Evolutionary conservation across 2,888 invertebrate genomes (phyloP).

Genomic region (Furcula furcula): DNA sequence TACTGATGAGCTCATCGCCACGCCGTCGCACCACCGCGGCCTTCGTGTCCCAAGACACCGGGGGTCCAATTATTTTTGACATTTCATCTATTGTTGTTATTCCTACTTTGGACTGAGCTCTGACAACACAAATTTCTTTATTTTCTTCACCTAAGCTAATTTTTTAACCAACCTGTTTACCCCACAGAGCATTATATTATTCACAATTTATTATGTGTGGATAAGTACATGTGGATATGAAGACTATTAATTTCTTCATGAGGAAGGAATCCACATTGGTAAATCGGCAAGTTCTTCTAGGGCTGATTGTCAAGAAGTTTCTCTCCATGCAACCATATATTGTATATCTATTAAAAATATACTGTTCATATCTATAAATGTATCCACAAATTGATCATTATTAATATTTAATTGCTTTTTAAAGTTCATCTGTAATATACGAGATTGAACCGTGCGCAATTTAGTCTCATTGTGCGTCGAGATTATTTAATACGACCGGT

Average conservation of each 20-base stretch:
- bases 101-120: conserved; percentile 28
- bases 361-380: too few species aligned
- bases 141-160: too few species aligned
- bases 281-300: too few species aligned
- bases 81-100: conserved; percentile 40
- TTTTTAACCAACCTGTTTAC: too few species aligned
- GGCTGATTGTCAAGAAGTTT: too few species aligned
- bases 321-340: too few species aligned
- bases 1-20: conserved; percentile 63
- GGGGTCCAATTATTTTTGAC: conserved; percentile 52
- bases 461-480: conserved; percentile 57
- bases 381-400: conserved; percentile 27
- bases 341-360: too few species aligned
- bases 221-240: too few species aligned
- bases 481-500: conserved; percentile 58
- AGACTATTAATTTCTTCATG: too few species aligned
- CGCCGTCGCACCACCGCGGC: conserved; percentile 12
- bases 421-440: conserved; percentile 35
- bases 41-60: conserved; percentile 34
- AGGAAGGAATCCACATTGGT: too few species aligned
- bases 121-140: conserved; percentile 18
- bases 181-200: too few species aligned
- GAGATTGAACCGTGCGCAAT: conserved; percentile 55
- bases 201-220: too few species aligned
- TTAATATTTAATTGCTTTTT: conserved; percentile 47